Conservation (phyloP, 2,888 invertebrate species). For the Pyrrhosoma nymphula region DNA sequence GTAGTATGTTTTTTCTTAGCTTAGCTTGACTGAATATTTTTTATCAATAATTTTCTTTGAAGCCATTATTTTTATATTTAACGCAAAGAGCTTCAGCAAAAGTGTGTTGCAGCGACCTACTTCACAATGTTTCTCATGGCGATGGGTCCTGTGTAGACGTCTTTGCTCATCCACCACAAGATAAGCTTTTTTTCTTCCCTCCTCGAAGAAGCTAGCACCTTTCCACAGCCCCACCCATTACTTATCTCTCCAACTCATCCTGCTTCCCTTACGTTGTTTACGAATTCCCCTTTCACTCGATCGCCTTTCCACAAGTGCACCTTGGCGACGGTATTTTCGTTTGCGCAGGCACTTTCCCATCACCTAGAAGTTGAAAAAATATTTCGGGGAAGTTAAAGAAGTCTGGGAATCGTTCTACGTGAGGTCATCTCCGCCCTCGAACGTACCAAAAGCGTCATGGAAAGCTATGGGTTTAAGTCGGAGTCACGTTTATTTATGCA, state of each 20-base stretch:
- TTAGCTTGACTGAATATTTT: too few relatives aligned
- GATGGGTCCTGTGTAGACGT: background rate
- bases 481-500: too few relatives aligned
- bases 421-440: too few relatives aligned
- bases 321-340: background rate
- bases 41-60: too few relatives aligned
- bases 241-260: background rate
- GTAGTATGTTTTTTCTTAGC: too few relatives aligned
- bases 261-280: background rate
- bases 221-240: background rate
- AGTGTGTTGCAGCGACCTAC: too few relatives aligned
- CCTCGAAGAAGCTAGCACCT: background rate
- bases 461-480: too few relatives aligned
- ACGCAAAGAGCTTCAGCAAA: too few relatives aligned
- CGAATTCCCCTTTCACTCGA: background rate
- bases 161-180: background rate
- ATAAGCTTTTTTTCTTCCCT: background rate
- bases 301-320: background rate
- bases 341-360: background rate
- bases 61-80: too few relatives aligned
- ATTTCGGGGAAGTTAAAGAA: background rate
- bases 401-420: too few relatives aligned
- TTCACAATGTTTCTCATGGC: too few relatives aligned
- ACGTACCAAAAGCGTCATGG: too few relatives aligned
- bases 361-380: background rate